Evolutionary conservation across 1,140 invertebrate genomes (phyloP), one percentile per base, ranked within the genome.

Genomic region (Solen grandis): DNA sequence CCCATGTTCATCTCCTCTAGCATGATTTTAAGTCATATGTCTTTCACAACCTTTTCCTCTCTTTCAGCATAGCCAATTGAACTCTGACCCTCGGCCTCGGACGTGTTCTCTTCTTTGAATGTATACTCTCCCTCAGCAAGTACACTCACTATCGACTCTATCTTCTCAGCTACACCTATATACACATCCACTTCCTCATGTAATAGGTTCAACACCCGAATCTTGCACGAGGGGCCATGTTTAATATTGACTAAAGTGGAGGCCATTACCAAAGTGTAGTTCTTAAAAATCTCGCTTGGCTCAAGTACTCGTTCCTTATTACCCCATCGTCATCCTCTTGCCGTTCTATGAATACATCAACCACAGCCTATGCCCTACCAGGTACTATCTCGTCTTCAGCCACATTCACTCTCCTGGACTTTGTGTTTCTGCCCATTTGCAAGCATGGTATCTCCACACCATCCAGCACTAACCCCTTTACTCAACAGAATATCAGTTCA

Each of bases 401-500:
- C 19, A 69, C 25, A 2, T 29, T 69, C 5, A 69, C 65, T 54
- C 65, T 46, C 22, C 65, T 69, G n/a, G 65, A 50, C 41, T 36
- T 50, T 10, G 14, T 69, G 5, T 46, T 27, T 54, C 31, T 69
- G 2, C 65, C 65, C 2, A 69, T 46, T 25, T 69, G 65, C 2
- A 69, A 50, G 33, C 38, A 50, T 38, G 65, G 65, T 5, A 69
- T 69, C 5, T 69, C 65, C 5, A 65, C 33, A 2, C 65, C 65
- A 54, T 69, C 41, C 25, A 69, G 31, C 8, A 2, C 4, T 69
- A 69, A 50, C 14, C 3, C 38, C 46, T 29, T 54, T 52, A 46
- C 65, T 69, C 22, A 69, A 33, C n/a, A 69, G 41, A 13, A 69
- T n/a, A 50, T 69, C 65, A 27, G 65, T 29, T 50, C n/a, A n/a